Base-by-base conservation (phyloP, 1,140 invertebrate species). In the Nasonia giraulti region DNA sequence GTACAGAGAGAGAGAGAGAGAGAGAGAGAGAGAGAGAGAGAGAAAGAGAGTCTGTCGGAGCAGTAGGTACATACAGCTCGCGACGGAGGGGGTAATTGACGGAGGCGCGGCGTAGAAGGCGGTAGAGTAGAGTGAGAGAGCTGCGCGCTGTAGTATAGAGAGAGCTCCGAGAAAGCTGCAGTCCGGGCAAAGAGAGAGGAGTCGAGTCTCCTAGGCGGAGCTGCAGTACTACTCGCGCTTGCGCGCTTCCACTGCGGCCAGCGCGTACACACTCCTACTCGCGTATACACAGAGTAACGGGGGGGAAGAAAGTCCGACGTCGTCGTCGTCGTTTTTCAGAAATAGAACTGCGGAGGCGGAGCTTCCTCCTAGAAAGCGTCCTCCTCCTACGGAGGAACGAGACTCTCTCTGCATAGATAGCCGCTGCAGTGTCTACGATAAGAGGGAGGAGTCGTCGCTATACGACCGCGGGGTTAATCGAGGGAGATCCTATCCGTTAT, bases 341-440 rank as follows among this genome's bases (percentile, higher is more conserved):
- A 92, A 91, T 91, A 91, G 90, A 91, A 87, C 27, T 31, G 50
- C 33, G 37, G 73, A 77, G n/a, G 91, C 91, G 88, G 55, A 62
- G 55, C 91, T 91, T 91, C 91, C 91, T 91, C 89, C 91, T 71
- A 91, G 91, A 91, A 87, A 73, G 80, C 69, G 55, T 84, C 73
- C 75, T 87, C 55, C 55, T 87, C 80, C 82, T 84, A 1, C 17
- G 62, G 87, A 73, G 86, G 44, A 73, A 66, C 69, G 85, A 78
- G 74, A 83, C 78, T 84, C 50, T 55, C 14, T n/a, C 14, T 20
- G 17, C 55, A 7, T 55, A 55, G 8, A 55, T 55, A 55, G 11
- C 69, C 27, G 47, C 14, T 50, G 10, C 0, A 62, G n/a, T n/a
- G 6, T n/a, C 1, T 6, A n/a, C 14, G 17, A 44, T 44, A 23